Percentiles rank a stretch among this genome's conserved stretches.
Conservation (phyloP, 2,113 vertebrate genomes). For the Peromyscus polionotus region DNA sequence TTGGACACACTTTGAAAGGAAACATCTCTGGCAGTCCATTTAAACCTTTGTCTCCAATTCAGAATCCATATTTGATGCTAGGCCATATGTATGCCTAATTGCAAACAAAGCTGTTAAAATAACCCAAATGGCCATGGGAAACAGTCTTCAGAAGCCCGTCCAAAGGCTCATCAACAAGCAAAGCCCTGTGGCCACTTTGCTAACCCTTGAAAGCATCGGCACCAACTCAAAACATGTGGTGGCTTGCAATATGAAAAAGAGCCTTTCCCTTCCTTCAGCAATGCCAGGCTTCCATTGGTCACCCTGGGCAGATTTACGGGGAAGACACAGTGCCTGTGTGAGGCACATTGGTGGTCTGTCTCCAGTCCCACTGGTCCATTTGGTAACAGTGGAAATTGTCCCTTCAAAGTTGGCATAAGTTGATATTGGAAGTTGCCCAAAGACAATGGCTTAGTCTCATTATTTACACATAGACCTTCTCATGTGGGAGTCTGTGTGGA, state of each 20-base stretch:
- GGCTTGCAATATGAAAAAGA: conserved; percentile 21
- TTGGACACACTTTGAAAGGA: conserved; percentile 78
- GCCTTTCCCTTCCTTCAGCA: conserved; percentile 59
- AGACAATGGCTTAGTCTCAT: conserved; percentile 62
- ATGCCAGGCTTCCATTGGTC: neutral
- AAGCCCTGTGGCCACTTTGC: conserved; percentile 62
- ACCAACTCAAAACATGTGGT: conserved; percentile 73
- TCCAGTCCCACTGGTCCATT: neutral
- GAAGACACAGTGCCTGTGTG: neutral
- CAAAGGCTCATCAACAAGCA: conserved; percentile 63
- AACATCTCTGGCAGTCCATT: conserved; percentile 79
- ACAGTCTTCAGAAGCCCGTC: conserved; percentile 64
- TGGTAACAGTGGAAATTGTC: neutral
- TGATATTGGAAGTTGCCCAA: neutral
- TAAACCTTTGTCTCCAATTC: conserved; percentile 84
- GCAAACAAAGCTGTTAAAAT: conserved; percentile 69
- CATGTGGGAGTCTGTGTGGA: conserved; percentile 3
- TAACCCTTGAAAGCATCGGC: conserved; percentile 54
- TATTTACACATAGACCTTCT: conserved; percentile 24
- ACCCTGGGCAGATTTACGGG: neutral
- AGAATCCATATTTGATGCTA: conserved; percentile 84
- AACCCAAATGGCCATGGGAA: conserved; percentile 9
- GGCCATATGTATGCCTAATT: conserved; percentile 73
- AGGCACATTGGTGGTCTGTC: conserved; percentile 15
- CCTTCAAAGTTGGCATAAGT: neutral